Conservation (phyloP, 2,888 invertebrate species). For the Tupiocoris notatus region DNA sequence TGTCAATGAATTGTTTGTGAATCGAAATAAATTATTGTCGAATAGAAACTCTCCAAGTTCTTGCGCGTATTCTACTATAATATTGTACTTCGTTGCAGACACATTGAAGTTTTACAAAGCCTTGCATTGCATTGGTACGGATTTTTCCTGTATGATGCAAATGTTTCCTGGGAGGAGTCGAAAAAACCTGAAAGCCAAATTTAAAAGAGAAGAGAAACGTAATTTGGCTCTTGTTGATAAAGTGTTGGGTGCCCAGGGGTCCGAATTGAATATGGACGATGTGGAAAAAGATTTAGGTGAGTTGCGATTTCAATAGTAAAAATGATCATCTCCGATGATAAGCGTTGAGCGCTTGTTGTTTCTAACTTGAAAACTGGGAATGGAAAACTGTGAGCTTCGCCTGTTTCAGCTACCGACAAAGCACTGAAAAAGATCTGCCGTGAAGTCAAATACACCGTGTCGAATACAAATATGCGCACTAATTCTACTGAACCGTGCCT, state of each 20-base stretch:
- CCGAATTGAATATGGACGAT: conserved; percentile 66
- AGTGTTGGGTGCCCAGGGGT: conserved; percentile 65
- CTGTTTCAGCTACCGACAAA: conserved; percentile 13
- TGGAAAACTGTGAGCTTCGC: too few species aligned
- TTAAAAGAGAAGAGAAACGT: conserved; percentile 83
- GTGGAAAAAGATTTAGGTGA: conserved; percentile 59
- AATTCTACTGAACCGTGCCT: neutral
- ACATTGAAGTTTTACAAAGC: conserved; percentile 90
- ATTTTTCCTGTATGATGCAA: conserved; percentile 84
- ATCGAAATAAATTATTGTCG: too few species aligned
- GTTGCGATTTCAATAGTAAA: neutral
- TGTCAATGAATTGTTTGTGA: too few species aligned
- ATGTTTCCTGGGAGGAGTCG: conserved; percentile 77
- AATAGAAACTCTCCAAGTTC: too few species aligned
- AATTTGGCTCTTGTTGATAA: conserved; percentile 73
- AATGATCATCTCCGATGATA: too few species aligned
- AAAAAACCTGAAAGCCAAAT: conserved; percentile 85
- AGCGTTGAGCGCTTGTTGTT: neutral
- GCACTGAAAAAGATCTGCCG: conserved; percentile 8
- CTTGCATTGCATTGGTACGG: conserved; percentile 84
- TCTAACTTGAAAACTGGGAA: too few species aligned
- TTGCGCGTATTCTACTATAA: too few species aligned
- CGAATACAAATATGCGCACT: neutral
- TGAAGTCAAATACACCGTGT: neutral
- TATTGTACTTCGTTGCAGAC: conserved; percentile 58